Evolutionary conservation across 2,113 vertebrate species (phyloP).

Genomic region (Neomonachus schauinslandi): DNA sequence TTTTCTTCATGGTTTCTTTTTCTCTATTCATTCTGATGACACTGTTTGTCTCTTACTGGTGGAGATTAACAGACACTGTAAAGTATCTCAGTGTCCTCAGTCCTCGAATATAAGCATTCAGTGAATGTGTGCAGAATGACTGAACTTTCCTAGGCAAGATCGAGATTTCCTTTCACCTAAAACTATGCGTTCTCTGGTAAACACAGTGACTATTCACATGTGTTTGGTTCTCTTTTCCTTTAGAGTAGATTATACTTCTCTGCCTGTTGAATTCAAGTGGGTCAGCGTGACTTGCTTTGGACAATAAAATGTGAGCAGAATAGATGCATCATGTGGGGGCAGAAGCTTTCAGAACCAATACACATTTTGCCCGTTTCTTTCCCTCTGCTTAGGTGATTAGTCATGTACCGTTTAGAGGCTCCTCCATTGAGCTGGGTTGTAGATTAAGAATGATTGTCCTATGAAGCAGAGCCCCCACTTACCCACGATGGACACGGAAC

Average conservation of each 20-base stretch:
- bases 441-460: not conserved
- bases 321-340: not conserved
- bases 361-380: not conserved
- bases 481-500: not conserved
- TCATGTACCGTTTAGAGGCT: not conserved
- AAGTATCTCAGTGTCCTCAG: not conserved
- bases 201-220: too few species aligned
- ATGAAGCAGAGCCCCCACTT: not conserved
- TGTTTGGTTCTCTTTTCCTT: not conserved
- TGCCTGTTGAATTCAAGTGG: not conserved
- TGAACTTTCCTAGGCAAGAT: not conserved
- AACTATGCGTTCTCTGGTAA: not conserved
- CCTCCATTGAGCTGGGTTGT: not conserved
- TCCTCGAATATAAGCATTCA: not conserved
- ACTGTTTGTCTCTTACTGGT: not conserved
- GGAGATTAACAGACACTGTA: not conserved
- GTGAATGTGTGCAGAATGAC: not conserved
- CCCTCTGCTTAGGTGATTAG: not conserved
- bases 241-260: not conserved
- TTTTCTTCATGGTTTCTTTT: not conserved
- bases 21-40: not conserved
- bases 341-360: not conserved
- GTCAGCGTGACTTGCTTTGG: not conserved
- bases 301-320: not conserved
- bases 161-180: not conserved